A percentile compares a stretch with the other conserved stretches of the same genome.
Conservation (phyloP, 2,888 invertebrate species). For the Psylliodes chrysocephalus region DNA sequence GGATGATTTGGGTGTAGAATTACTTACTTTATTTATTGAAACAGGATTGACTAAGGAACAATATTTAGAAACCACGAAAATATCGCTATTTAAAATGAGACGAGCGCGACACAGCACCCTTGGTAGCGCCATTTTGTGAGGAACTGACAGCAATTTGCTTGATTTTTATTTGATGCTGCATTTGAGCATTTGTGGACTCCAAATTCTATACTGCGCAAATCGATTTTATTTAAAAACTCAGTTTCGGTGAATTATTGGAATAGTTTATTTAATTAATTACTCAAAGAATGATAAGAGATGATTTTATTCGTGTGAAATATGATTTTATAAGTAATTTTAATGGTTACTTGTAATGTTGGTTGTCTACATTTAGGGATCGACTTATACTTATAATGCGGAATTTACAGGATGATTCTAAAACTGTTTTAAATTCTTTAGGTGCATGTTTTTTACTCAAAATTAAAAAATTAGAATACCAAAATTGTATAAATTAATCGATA, state of each 20-base stretch:
- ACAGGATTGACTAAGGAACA: constrained; percentile 56
- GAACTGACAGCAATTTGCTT: constrained; percentile 39
- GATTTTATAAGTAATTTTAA: neutral
- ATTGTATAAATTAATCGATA: no score
- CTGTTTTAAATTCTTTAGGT: no score
- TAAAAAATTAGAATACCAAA: no score
- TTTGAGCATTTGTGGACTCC: constrained; percentile 23
- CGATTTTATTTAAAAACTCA: constrained; percentile 34
- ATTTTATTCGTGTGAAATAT: neutral
- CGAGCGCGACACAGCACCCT: constrained; percentile 62
- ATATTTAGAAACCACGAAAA: constrained; percentile 60
- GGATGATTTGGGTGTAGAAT: constrained; percentile 12
- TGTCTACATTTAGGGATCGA: neutral
- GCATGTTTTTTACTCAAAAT: no score
- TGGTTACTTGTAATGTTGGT: neutral
- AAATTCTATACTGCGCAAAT: constrained; percentile 44
- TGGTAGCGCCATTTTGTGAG: constrained; percentile 61
- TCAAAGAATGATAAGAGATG: neutral
- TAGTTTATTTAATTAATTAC: neutral
- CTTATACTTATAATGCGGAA: neutral
- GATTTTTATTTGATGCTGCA: constrained; percentile 43
- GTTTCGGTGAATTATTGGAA: neutral
- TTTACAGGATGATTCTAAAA: neutral
- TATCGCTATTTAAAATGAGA: constrained; percentile 60
- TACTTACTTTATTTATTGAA: constrained; percentile 61